A percentile compares a stretch with the other conserved stretches of the same genome.
Conservation (phyloP, 2,113 vertebrate species). For the Axis porcinus region DNA sequence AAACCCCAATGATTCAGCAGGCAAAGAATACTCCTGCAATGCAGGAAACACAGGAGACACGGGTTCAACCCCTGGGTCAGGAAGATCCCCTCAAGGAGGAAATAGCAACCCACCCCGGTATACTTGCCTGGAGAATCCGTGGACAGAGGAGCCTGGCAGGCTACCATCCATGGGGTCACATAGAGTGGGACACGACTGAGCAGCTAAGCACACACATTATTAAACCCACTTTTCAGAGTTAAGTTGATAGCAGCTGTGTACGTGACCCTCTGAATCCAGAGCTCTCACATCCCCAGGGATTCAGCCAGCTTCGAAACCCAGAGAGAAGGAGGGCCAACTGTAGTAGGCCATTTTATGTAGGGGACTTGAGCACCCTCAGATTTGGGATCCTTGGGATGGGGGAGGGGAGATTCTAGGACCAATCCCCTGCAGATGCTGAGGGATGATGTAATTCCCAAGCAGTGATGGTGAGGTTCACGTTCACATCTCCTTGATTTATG, state of each 20-base stretch:
- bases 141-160: fast-evolving
- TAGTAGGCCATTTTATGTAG: background rate
- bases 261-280: background rate
- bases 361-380: background rate
- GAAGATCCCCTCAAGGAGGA: background rate
- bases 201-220: background rate
- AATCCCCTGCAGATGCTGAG: background rate
- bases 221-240: background rate
- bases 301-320: background rate
- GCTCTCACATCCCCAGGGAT: background rate
- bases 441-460: background rate
- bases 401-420: background rate
- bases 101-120: background rate
- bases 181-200: background rate
- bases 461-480: background rate
- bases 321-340: background rate
- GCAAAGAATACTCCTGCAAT: background rate
- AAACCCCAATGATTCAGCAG: background rate
- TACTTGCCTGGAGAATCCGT: background rate
- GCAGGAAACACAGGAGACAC: background rate
- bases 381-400: background rate
- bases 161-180: background rate
- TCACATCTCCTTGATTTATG: background rate
- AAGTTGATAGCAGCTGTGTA: background rate
- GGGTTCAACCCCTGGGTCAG: background rate